Evolutionary conservation across 2,888 invertebrate genomes (phyloP), one percentile per base, ranked within the genome.

Genomic region (Physocephala rufipes): DNA sequence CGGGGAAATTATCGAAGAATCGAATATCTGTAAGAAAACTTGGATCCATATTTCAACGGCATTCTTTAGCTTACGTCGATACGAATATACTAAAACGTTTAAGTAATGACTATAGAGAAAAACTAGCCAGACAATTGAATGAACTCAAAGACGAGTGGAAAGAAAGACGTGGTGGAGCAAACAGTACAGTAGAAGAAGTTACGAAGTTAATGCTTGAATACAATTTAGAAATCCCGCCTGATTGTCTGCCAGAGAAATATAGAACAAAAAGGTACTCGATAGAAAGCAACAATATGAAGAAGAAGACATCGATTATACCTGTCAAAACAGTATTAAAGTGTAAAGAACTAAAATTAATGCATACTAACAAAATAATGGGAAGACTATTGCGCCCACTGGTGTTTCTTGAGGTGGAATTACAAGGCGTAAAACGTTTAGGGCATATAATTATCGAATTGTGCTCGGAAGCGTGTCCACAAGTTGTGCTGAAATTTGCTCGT

Each of bases 401-500:
- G 21, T 80, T 74, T 55, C 53, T 83, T 28, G 75, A 82, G 28
- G 59, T 82, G 4, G 79, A 75, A 9, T 71, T 79, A 3, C 72
- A 77, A 53, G 76, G 74, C n/a, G 73, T 78, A 2, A 74, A 78
- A 0, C 76, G 77, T 5, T 61, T 80, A 55, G 81, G 79, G 1
- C 75, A 75, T 15, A 74, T 83, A 24, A 70, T 77, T 1, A 70
- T 83, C 2, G 77, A 79, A 53, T 73, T 84, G 1, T 82, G 76
- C 70, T 79, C 79, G 4, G 82, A 83, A 74, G 78, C 81, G 0
- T 80, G 79, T 0, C 83, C 83, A 2, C 76, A 76, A 28, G 77
- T 82, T 2, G 80, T 80, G 4, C 67, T 79, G 49, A 77, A 80
- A 51, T 77, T 82, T 59, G 71, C 81, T 9, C 77, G 77, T n/a